Evolutionary conservation across 2,888 invertebrate genomes (phyloP).

Genomic region (Meandrusa payeni): DNA sequence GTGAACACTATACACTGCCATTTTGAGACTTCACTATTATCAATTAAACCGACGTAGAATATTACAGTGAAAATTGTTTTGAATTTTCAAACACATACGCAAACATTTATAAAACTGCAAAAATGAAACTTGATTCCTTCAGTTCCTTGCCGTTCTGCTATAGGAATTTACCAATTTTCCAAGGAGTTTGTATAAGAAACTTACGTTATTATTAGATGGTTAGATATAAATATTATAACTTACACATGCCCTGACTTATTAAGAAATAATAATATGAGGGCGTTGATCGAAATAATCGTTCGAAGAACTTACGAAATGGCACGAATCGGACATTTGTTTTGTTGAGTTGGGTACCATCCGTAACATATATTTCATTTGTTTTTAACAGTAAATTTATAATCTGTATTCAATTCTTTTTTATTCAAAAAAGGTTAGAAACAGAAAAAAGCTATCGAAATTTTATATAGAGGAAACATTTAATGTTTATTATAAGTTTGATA

Average conservation of each 20-base stretch:
- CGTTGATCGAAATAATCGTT: constrained; percentile 69
- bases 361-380: constrained; percentile 41
- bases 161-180: constrained; percentile 47
- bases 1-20: constrained; percentile 66
- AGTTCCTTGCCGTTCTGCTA: constrained; percentile 58
- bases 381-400: constrained; percentile 29
- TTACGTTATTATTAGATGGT: constrained; percentile 20
- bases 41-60: constrained; percentile 37
- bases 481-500: too few species aligned
- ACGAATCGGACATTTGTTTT: constrained; percentile 81
- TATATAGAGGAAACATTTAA: too few species aligned
- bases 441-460: too few species aligned
- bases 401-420: too few species aligned
- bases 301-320: constrained; percentile 79
- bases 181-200: constrained; percentile 33
- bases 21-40: constrained; percentile 50
- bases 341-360: constrained; percentile 55
- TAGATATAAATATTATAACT: constrained; percentile 33
- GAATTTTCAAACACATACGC: constrained; percentile 53
- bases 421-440: too few species aligned
- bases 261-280: constrained; percentile 49
- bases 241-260: constrained; percentile 38
- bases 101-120: constrained; percentile 54
- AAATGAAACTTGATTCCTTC: constrained; percentile 77
- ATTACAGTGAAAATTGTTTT: constrained; percentile 36